phyloP scores from a whole-genome alignment of 2,113 vertebrate species.

The Cephalopterus ornatus region DNA sequence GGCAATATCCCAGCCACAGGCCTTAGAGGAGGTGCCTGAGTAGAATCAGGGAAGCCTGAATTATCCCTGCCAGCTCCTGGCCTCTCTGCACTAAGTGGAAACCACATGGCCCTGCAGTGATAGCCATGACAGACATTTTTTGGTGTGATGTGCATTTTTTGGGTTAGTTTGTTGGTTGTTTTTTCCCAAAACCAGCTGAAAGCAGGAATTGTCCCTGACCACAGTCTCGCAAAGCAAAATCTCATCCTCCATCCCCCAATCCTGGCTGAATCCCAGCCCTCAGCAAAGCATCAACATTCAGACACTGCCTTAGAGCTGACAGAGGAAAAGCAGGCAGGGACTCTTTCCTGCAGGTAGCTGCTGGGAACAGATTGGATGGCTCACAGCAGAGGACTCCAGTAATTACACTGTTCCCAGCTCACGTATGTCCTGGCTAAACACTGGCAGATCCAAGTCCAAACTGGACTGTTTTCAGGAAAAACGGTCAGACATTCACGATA shows the following conservation, averaged over 20 bases:
- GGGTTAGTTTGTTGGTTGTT: background rate
- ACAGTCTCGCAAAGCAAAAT: background rate
- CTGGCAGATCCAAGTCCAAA: background rate
- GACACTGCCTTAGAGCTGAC: background rate
- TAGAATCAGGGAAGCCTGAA: background rate
- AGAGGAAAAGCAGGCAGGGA: background rate
- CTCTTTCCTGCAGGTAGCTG: background rate
- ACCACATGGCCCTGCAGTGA: background rate
- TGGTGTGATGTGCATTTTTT: background rate
- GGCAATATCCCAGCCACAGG: background rate
- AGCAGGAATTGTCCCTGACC: background rate
- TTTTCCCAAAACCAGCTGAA: background rate
- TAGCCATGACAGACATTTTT: background rate
- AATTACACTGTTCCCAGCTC: background rate
- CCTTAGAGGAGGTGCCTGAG: background rate
- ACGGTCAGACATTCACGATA: background rate
- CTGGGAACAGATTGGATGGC: background rate
- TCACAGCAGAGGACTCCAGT: background rate
- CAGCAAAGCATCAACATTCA: background rate
- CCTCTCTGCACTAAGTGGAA: background rate
- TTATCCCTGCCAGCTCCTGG: background rate
- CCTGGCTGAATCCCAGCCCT: background rate
- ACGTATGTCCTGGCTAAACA: background rate
- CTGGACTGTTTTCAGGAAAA: background rate
- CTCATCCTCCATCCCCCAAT: background rate